These are phyloP conservation scores for Dorcus hopei DNA, from an alignment of 2,888 invertebrate genomes.

Conservation along the genomic window DNA sequence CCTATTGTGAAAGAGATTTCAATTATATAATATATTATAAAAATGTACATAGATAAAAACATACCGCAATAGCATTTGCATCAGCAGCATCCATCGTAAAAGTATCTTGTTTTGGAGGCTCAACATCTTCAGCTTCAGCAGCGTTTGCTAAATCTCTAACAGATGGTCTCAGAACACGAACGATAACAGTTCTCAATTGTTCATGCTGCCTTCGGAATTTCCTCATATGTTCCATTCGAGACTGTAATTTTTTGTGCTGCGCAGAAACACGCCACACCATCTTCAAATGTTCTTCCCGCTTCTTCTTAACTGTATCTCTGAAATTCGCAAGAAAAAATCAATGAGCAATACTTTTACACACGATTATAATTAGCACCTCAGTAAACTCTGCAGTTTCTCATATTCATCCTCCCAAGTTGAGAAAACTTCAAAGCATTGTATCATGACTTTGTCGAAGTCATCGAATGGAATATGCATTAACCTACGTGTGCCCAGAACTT, in stretches of 20 bases:
- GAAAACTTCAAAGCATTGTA: slow-evolving; percentile 93
- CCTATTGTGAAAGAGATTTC: no score
- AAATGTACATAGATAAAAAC: neutral
- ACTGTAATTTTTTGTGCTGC: slow-evolving; percentile 94
- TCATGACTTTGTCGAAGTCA: slow-evolving; percentile 98
- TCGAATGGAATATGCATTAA: slow-evolving; percentile 98
- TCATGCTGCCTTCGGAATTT: slow-evolving; percentile 97
- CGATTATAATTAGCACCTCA: slow-evolving; percentile 55
- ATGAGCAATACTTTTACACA: neutral
- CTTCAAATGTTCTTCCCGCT: slow-evolving; percentile 94
- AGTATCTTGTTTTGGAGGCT: slow-evolving; percentile 58
- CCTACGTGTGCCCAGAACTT: slow-evolving; percentile 89
- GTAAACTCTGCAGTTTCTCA: slow-evolving; percentile 89
- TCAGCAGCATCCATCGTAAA: slow-evolving; percentile 88
- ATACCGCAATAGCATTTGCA: slow-evolving; percentile 88
- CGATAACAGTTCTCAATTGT: slow-evolving; percentile 94
- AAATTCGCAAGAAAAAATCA: slow-evolving; percentile 9
- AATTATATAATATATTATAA: neutral
- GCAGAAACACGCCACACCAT: slow-evolving; percentile 97
- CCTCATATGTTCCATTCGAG: slow-evolving; percentile 96
- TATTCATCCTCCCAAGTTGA: slow-evolving; percentile 99
- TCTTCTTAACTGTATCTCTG: slow-evolving; percentile 97
- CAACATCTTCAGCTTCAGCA: slow-evolving; percentile 53
- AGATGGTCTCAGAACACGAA: slow-evolving; percentile 79
- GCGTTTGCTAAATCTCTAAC: slow-evolving; percentile 49